These are phyloP conservation scores for Hypotaenidia philippensis DNA, from an alignment of 2,797 vertebrate species.

Conservation along the genomic window DNA sequence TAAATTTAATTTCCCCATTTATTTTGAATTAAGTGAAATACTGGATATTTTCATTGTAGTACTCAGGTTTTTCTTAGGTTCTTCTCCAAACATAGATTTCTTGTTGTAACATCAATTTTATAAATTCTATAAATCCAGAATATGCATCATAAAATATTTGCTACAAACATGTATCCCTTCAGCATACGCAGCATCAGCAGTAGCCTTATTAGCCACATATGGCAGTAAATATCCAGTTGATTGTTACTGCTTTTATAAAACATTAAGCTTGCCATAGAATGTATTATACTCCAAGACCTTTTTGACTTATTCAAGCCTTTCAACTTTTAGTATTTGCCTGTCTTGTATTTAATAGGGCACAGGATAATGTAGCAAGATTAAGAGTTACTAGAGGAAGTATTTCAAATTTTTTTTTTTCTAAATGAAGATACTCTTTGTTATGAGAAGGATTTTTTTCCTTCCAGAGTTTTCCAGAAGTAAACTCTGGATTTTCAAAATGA, in stretches of 20 bases:
- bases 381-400: neutral
- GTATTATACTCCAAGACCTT: neutral
- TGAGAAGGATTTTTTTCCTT: neutral
- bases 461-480: neutral
- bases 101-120: neutral
- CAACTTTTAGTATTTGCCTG: neutral
- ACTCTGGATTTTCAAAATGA: neutral
- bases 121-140: neutral
- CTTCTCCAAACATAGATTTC: slow-evolving; percentile 19
- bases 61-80: slow-evolving; percentile 53
- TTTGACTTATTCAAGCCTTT: neutral
- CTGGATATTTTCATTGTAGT: slow-evolving; percentile 77
- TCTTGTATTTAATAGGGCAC: neutral
- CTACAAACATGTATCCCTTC: neutral
- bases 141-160: neutral
- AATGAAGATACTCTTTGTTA: neutral
- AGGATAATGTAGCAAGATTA: neutral
- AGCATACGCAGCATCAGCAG: neutral
- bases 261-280: neutral
- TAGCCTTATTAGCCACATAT: neutral
- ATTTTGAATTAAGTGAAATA: slow-evolving; percentile 83
- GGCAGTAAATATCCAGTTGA: neutral
- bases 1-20: slow-evolving; percentile 82
- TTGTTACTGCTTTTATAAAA: neutral
- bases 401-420: neutral